These are phyloP conservation scores for Aphelenchoides besseyi DNA, from an alignment of 1,140 invertebrate species.

Conservation along the genomic window DNA sequence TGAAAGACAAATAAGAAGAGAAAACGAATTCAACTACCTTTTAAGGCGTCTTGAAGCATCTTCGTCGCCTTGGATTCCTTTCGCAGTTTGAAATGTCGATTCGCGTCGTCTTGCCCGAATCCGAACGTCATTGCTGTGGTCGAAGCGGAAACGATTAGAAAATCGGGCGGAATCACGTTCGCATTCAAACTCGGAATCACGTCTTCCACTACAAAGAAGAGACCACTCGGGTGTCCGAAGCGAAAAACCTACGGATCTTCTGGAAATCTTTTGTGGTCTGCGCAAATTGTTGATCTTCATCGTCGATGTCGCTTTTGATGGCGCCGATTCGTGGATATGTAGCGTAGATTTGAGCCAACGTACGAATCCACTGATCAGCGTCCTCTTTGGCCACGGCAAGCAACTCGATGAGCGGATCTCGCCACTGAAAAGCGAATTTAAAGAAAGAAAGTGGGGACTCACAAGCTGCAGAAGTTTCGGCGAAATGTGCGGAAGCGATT, in stretches of 20 bases:
- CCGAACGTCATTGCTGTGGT: conserved; percentile 34
- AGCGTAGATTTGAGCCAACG: conserved; percentile 41
- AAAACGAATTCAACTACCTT: conserved; percentile 23
- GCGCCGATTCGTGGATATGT: conserved; percentile 36
- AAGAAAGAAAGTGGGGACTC: conserved; percentile 10
- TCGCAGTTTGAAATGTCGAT: conserved; percentile 38
- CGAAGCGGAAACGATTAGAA: conserved; percentile 30
- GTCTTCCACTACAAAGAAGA: conserved; percentile 5
- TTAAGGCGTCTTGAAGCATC: conserved; percentile 41
- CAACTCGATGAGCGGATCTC: conserved; percentile 35
- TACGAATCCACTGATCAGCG: conserved; percentile 48
- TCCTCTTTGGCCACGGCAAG: conserved; percentile 36
- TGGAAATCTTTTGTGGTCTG: conserved; percentile 22
- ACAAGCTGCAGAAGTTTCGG: conserved; percentile 41
- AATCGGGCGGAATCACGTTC: conserved; percentile 45
- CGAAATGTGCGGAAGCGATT: conserved; percentile 49
- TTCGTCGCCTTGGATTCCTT: conserved; percentile 38
- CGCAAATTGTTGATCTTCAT: conserved; percentile 11
- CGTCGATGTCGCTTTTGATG: conserved; percentile 26
- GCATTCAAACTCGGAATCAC: conserved; percentile 5
- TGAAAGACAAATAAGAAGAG: conserved; percentile 16
- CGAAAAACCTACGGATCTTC: conserved; percentile 27
- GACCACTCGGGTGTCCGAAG: background rate
- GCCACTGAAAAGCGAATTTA: conserved; percentile 36
- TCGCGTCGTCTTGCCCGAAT: conserved; percentile 22